Base-by-base conservation (phyloP, 2,888 invertebrate genomes). In the Ophion costatus region DNA sequence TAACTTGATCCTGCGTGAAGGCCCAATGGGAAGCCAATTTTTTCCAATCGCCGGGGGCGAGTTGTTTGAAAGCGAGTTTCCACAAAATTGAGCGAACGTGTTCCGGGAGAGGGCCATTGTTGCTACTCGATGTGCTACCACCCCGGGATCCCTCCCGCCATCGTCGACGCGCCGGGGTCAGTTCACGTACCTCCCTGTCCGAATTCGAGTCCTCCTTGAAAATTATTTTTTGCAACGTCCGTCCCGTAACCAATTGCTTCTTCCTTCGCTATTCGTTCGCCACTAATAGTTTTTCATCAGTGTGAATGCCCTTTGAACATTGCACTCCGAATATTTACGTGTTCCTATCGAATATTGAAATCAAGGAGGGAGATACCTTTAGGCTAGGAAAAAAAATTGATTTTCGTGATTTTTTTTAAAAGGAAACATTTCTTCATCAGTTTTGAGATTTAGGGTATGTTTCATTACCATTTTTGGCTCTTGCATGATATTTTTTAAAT, bases 1-100 rank as follows among this genome's bases (percentile, higher is more conserved):
- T 94, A 83, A 96, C 95, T 90, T 96, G 96, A 79, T 96, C 96
- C 67, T 95, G 95, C 0, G 96, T 96, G 91, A 96, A 96, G 45
- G 95, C 95, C 96, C 96, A 96, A 88, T 96, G 95, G 42, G 94
- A 93, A 0, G 96, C 96, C 59, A 96, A 92, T 82, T 94, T 94
- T 90, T 96, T 96, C 96, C 96, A 96, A 90, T 96, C 96, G 1
- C 94, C 95, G 0, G 95, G 94, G 14, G 94, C 94, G 67, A 96
- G 92, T 88, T 96, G 95, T 93, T 95, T 94, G 94, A 96, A 94
- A 87, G 96, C 95, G 82, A 95, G 89, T 88, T 95, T 95, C 93
- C 94, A 95, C 10, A 95, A 90, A 75, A 95, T 92, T 67, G 94
- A 94, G 80, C 94, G 93, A 56, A 95, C 90, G 33, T 94, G 90